phyloP scores from a whole-genome alignment of 2,888 invertebrate genomes.

The Eupithecia tripunctaria region DNA sequence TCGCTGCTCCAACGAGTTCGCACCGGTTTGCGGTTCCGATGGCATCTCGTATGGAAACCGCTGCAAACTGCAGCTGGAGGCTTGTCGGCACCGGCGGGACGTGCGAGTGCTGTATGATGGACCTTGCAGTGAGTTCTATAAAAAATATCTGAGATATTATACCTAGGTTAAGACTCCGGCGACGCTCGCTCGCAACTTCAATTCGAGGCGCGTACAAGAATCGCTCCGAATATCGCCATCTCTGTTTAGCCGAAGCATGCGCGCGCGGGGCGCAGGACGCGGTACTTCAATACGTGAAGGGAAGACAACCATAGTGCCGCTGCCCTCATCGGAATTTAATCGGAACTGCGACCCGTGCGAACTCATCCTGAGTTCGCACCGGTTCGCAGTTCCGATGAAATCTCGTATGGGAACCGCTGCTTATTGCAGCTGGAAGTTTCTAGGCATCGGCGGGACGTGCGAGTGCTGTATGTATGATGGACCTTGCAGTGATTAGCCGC shows the following conservation, averaged over 20 bases:
- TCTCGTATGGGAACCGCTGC: slow-evolving; percentile 93
- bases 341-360: too few relatives aligned
- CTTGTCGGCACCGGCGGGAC: slow-evolving; percentile 89
- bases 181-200: too few relatives aligned
- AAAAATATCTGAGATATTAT: too few relatives aligned
- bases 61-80: slow-evolving; percentile 91
- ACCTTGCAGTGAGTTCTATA: slow-evolving; percentile 86
- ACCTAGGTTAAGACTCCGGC: too few relatives aligned
- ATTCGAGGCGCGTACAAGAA: too few relatives aligned
- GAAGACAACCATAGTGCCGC: too few relatives aligned
- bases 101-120: slow-evolving; percentile 92
- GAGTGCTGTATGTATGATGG: slow-evolving; percentile 92
- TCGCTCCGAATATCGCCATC: too few relatives aligned
- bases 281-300: too few relatives aligned
- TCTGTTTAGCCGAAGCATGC: too few relatives aligned
- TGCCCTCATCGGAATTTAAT: too few relatives aligned
- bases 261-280: too few relatives aligned
- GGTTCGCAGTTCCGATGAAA: slow-evolving; percentile 93
- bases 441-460: slow-evolving; percentile 89
- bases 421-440: slow-evolving; percentile 92
- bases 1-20: slow-evolving; percentile 92
- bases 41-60: slow-evolving; percentile 93
- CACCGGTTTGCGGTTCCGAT: slow-evolving; percentile 93
- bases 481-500: slow-evolving; percentile 86
- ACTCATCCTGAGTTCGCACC: slow-evolving; percentile 94